Evolutionary conservation across 2,113 vertebrate species (phyloP).

Genomic region (Pelusios castaneus): DNA sequence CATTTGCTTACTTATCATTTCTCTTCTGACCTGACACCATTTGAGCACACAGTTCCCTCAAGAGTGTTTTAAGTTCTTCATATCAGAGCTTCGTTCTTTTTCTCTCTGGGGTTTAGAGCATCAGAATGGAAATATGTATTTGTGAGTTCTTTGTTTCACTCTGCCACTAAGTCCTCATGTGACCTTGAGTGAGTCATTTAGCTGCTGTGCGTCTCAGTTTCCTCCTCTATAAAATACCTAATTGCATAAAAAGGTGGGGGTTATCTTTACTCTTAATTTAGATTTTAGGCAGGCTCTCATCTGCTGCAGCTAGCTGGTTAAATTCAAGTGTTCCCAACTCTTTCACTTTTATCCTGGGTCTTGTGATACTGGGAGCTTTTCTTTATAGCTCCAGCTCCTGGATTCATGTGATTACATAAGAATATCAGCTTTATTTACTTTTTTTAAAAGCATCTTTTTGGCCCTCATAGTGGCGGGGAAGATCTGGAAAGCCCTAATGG

Average conservation of each 20-base stretch:
- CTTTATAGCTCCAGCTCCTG: background rate
- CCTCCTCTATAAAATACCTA: background rate
- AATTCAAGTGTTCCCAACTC: background rate
- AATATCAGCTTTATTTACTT: background rate
- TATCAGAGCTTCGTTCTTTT: background rate
- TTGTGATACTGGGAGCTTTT: background rate
- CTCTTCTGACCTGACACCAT: background rate
- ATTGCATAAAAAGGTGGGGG: background rate
- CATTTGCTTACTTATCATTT: background rate
- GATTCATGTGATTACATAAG: background rate
- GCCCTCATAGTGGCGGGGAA: background rate
- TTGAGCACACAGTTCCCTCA: background rate
- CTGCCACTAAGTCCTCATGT: background rate
- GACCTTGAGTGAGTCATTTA: background rate
- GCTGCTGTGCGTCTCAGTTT: background rate
- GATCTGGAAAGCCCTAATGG: background rate
- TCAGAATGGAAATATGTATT: background rate
- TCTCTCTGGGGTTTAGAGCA: background rate
- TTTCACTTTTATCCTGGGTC: background rate
- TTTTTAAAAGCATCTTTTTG: background rate
- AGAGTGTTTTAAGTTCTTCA: background rate
- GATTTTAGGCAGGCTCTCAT: background rate
- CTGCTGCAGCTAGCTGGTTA: background rate
- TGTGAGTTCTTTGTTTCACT: background rate
- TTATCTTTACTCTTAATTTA: background rate